Evolutionary conservation across 2,797 vertebrate genomes (phyloP), one percentile per base, ranked within the genome.

Genomic region (Neosalanx taihuensis): DNA sequence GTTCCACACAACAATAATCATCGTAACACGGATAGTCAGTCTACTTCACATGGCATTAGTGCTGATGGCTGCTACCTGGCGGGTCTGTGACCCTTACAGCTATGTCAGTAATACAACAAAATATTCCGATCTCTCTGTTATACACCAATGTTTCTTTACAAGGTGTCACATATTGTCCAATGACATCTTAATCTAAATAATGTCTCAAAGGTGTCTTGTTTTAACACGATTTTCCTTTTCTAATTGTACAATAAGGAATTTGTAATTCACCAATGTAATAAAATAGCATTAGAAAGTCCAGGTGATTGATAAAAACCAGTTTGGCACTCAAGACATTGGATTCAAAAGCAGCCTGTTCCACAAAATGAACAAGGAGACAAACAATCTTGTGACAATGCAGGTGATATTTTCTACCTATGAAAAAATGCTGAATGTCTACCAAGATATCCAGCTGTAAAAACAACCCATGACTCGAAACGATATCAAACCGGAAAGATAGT

Each of bases 241-340:
- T 75, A 79, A 81, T 76, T 29, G 80, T 74, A 62, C 78, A 67
- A 72, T 71, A 53, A 73, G 77, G 71, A 85, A 73, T 49, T 63
- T 60, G 72, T 63, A 74, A 64, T 31, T 82, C 76, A 61, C 77
- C 67, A 62, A 58, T 80, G 72, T 90, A 85, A 88, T 75, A 87
- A 87, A 88, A 88, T 78, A 81, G 81, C 73, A 77, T 86, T 87
- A 85, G 78, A 89, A 89, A 84, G 80, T 85, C 81, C 79, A 76
- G 70, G 74, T 82, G 67, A 59, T 76, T 76, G 79, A 73, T 84
- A 84, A 29, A 91, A 89, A 84, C 76, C 72, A 75, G 86, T 92
- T 92, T 93, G 91, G 90, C 91, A 93, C 91, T 81, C 76, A 81
- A 84, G 81, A 81, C 79, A 75, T 72, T 73, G 74, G 68, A 78